Evolutionary conservation across 1,140 invertebrate genomes (phyloP).

Genomic region (Bombus polaris): DNA sequence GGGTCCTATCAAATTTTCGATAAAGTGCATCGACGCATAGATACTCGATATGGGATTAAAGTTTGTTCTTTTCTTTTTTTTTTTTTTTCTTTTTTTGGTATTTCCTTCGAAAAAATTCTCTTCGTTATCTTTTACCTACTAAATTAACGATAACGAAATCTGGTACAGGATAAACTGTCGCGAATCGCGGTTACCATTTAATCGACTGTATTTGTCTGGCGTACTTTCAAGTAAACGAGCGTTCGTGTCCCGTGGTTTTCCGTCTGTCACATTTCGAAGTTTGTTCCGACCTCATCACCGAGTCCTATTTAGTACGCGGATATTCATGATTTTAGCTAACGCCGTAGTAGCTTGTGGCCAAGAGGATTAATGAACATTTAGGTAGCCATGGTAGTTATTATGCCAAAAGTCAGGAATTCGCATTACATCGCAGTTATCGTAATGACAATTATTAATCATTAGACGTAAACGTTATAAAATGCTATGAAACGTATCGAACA

Average conservation of each 20-base stretch:
- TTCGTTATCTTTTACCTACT: background rate
- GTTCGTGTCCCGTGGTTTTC: slow-evolving; percentile 20
- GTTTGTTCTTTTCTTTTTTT: background rate
- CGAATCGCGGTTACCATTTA: background rate
- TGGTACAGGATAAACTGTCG: background rate
- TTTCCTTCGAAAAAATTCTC: background rate
- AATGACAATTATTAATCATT: background rate
- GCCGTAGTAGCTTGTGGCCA: background rate
- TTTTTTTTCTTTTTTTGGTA: no score
- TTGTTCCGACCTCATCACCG: slow-evolving; percentile 23
- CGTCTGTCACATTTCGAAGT: slow-evolving; percentile 42
- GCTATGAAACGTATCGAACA: no score
- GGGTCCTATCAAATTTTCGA: slow-evolving; percentile 16
- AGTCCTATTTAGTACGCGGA: slow-evolving; percentile 19
- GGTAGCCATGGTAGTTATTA: background rate
- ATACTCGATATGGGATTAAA: background rate
- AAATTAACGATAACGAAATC: background rate
- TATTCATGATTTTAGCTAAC: background rate
- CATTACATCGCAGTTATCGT: background rate
- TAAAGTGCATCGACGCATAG: background rate
- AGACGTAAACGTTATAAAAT: background rate
- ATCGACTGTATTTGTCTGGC: background rate
- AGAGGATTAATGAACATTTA: slow-evolving; percentile 18
- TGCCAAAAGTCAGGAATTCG: background rate
- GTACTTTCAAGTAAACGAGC: background rate